Conservation (phyloP, 2,888 invertebrate genomes). For the Callinectes sapidus region DNA sequence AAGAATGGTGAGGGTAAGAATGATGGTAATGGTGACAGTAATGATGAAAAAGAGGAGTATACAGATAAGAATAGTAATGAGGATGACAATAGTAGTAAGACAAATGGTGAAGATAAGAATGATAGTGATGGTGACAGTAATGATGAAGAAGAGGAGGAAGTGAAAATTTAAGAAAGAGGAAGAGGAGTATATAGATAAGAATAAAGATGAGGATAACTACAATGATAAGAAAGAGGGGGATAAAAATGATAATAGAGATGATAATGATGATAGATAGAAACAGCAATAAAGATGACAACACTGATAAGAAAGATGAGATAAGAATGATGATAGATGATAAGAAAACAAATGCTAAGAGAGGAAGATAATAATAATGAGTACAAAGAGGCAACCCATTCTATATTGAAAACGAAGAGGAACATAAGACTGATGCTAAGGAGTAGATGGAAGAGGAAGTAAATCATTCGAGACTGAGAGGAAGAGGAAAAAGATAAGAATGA, state of each 20-base stretch:
- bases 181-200: background rate
- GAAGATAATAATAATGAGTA: background rate
- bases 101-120: background rate
- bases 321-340: no score
- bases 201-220: background rate
- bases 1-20: no score
- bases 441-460: background rate
- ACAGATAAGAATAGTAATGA: no score
- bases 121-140: background rate
- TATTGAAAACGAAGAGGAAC: background rate
- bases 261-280: no score
- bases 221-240: background rate
- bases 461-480: background rate
- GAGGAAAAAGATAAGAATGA: background rate
- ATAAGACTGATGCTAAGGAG: background rate
- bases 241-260: background rate
- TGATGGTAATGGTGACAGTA: background rate
- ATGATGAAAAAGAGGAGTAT: background rate
- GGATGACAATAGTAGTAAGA: background rate
- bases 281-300: no score
- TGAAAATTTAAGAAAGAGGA: background rate
- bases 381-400: background rate
- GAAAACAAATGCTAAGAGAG: background rate
- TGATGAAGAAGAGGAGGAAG: background rate
- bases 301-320: no score